A percentile compares a stretch with the other conserved stretches of the same genome.
Evolutionary conservation across 1,140 invertebrate species (phyloP).

Genomic region (Wasmannia auropunctata): DNA sequence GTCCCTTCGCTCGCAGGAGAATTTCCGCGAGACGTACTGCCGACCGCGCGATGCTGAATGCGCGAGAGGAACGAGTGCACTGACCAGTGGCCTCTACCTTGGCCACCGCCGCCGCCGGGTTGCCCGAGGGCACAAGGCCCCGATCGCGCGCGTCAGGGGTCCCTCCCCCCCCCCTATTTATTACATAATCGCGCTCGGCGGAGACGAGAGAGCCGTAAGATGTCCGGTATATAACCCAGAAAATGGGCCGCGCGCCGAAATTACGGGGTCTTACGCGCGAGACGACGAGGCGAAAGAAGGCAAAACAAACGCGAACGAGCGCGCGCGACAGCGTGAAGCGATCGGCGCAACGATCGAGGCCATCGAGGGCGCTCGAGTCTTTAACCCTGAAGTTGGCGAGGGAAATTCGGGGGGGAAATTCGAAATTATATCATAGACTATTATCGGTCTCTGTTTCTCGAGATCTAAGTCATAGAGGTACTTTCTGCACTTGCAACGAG

Average conservation of each 20-base stretch:
- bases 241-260: slow-evolving; percentile 4
- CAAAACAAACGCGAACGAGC: not conserved
- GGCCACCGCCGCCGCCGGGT: not conserved
- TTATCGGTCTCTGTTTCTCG: too few relatives aligned
- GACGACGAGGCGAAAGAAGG: not conserved
- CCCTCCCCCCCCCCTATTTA: slow-evolving; percentile 25
- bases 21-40: not conserved
- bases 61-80: slow-evolving; percentile 28
- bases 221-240: slow-evolving; percentile 31
- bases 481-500: not conserved
- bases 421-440: too few relatives aligned
- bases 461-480: not conserved
- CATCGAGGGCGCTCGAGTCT: not conserved
- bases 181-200: slow-evolving; percentile 28
- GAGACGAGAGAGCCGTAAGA: not conserved
- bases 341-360: too few relatives aligned
- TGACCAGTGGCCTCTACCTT: slow-evolving; percentile 43
- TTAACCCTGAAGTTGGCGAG: slow-evolving; percentile 9
- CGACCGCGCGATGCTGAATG: not conserved
- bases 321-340: not conserved
- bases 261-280: slow-evolving; percentile 21
- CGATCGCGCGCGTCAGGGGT: too few relatives aligned
- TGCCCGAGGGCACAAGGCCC: slow-evolving; percentile 17
- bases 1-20: not conserved
- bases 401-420: not conserved